phyloP scores from a whole-genome alignment of 2,797 vertebrate genomes.

The Rhabdomys pumilio region DNA sequence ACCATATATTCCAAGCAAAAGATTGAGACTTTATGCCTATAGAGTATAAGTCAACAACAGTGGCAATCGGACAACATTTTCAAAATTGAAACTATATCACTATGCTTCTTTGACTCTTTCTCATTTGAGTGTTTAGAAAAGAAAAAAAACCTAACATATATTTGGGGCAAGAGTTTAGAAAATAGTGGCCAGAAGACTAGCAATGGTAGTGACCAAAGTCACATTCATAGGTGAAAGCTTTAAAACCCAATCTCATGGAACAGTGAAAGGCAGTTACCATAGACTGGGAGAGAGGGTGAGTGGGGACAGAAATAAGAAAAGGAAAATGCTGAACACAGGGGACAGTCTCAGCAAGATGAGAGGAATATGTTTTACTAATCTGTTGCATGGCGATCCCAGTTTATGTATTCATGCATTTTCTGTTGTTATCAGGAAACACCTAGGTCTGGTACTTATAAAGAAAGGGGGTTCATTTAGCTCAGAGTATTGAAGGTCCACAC shows the following conservation, averaged over 20 bases:
- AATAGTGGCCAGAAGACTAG: not conserved
- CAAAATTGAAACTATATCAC: not conserved
- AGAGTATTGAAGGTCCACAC: not conserved
- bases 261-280: not conserved
- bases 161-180: slow-evolving; percentile 19
- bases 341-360: not conserved
- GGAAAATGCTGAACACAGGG: not conserved
- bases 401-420: not conserved
- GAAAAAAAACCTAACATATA: not conserved
- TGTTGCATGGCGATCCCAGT: not conserved
- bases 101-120: slow-evolving; percentile 11
- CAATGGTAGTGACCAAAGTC: not conserved
- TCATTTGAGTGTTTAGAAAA: not conserved
- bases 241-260: not conserved
- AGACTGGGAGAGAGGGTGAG: not conserved
- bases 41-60: not conserved
- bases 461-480: not conserved
- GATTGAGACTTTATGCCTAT: not conserved
- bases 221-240: not conserved
- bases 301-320: not conserved
- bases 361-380: not conserved
- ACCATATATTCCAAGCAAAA: slow-evolving; percentile 36
- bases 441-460: not conserved
- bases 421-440: not conserved
- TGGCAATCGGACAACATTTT: not conserved